Percentiles rank a stretch among this genome's conserved stretches.
These are phyloP conservation scores for Protomyctophum bolini DNA, from an alignment of 2,113 vertebrate genomes.

Conservation along the genomic window DNA sequence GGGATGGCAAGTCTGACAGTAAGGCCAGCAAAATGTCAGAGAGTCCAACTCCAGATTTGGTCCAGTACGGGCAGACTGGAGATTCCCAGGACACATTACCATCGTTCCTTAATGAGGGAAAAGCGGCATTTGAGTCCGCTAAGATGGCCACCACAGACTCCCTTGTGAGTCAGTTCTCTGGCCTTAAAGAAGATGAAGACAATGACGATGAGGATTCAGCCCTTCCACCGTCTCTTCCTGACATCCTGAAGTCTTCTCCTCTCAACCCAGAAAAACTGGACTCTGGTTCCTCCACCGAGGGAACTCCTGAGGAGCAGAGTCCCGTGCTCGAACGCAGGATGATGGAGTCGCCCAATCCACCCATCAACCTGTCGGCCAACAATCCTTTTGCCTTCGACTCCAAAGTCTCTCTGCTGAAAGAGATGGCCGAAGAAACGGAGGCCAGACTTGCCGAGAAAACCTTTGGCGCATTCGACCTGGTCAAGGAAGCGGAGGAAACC, in stretches of 20 bases:
- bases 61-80: slow-evolving; percentile 87
- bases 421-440: slow-evolving; percentile 83
- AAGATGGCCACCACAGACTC: slow-evolving; percentile 77
- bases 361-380: slow-evolving; percentile 78
- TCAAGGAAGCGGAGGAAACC: slow-evolving; percentile 85
- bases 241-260: slow-evolving; percentile 95
- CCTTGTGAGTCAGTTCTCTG: slow-evolving; percentile 76
- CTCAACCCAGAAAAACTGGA: slow-evolving; percentile 79
- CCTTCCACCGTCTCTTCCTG: slow-evolving; percentile 86
- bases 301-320: slow-evolving; percentile 76
- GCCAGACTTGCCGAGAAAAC: slow-evolving; percentile 57
- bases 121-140: slow-evolving; percentile 79
- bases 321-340: slow-evolving; percentile 72
- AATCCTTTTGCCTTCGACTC: slow-evolving; percentile 79
- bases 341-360: slow-evolving; percentile 80
- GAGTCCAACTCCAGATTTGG: slow-evolving; percentile 93
- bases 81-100: slow-evolving; percentile 80
- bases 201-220: slow-evolving; percentile 68
- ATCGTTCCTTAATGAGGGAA: slow-evolving; percentile 81
- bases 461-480: slow-evolving; percentile 91
- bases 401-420: slow-evolving; percentile 85
- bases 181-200: slow-evolving; percentile 73
- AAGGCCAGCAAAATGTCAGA: slow-evolving; percentile 81
- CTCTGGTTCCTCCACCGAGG: slow-evolving; percentile 76
- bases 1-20: slow-evolving; percentile 67